Evolutionary conservation across 2,113 vertebrate genomes (phyloP).

Genomic region (Protobothrops flavoviridis): DNA sequence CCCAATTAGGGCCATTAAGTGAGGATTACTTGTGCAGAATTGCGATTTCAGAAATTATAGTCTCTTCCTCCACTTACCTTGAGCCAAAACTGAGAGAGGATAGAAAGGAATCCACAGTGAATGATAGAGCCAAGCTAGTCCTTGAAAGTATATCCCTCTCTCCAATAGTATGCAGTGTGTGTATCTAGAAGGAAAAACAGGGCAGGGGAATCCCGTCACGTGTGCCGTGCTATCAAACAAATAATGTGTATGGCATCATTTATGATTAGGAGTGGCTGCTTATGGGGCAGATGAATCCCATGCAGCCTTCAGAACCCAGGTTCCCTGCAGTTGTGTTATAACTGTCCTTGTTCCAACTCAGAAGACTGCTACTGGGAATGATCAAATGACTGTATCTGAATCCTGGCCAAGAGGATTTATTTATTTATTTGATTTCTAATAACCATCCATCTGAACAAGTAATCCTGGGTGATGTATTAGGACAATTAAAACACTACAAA

Average conservation of each 20-base stretch:
- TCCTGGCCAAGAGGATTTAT: not conserved
- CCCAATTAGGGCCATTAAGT: not conserved
- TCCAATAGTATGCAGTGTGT: constrained; percentile 80
- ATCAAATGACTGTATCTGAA: not conserved
- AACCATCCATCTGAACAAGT: not conserved
- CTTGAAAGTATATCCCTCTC: constrained; percentile 70
- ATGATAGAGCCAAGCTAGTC: constrained; percentile 83
- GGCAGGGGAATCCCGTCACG: not conserved
- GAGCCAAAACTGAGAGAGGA: constrained; percentile 77
- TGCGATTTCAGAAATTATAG: not conserved
- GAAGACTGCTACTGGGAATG: not conserved
- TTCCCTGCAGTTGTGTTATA: not conserved
- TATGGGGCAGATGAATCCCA: not conserved
- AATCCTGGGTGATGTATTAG: not conserved
- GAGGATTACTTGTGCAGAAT: not conserved
- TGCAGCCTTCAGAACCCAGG: not conserved
- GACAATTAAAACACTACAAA: not conserved
- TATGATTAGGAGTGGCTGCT: not conserved
- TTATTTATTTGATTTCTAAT: not conserved
- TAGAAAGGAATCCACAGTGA: constrained; percentile 84
- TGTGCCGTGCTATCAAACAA: not conserved
- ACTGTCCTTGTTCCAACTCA: not conserved
- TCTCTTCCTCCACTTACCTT: constrained; percentile 76
- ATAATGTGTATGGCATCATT: not conserved
- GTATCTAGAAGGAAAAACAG: constrained; percentile 64